Base-by-base conservation (phyloP, 2,888 invertebrate genomes). In the Macrosiphum euphorbiae region DNA sequence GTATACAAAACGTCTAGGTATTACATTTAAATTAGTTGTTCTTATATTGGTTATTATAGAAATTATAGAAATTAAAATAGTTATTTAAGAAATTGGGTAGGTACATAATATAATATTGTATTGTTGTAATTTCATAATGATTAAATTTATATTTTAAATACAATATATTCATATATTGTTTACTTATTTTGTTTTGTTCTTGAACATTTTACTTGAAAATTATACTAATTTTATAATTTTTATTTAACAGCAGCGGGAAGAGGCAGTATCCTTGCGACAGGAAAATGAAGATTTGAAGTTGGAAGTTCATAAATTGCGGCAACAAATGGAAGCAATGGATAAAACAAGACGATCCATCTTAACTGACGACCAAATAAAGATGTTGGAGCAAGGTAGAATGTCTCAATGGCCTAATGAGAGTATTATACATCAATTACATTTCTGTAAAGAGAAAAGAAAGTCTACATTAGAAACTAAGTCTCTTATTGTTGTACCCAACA, bases 401-500 rank as follows among this genome's bases (percentile, higher is more conserved):
- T 50, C 50, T 50, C 50, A 50, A 50, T 50, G 50, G 58, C 58
- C 58, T 58, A 58, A 58, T 58, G 58, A 58, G 58, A 58, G 58
- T 24, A 58, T 58, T 58, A 58, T 50, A 50, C 50, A 50, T n/a
- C n/a, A n/a, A n/a, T 58, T 89, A 55, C 55, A 89, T 89, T 89
- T 89, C 55, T 89, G 67, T 67, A 67, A 67, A 67, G 67, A 67
- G 67, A 67, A 67, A 67, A 67, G 67, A 67, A 67, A 67, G 67
- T n/a, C 67, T n/a, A 84, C 84, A 35, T 84, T 84, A 84, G 41
- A 84, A 84, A 84, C 41, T 20, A 16, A 35, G 35, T 84, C 35
- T 84, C 35, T 35, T 84, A 35, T 41, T 28, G 16, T 84, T 84
- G 41, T 35, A 84, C 26, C 41, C 11, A 84, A 41, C 41, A 84